Evolutionary conservation across 2,888 invertebrate genomes (phyloP).

Genomic region (Opisthograptis luteolata): DNA sequence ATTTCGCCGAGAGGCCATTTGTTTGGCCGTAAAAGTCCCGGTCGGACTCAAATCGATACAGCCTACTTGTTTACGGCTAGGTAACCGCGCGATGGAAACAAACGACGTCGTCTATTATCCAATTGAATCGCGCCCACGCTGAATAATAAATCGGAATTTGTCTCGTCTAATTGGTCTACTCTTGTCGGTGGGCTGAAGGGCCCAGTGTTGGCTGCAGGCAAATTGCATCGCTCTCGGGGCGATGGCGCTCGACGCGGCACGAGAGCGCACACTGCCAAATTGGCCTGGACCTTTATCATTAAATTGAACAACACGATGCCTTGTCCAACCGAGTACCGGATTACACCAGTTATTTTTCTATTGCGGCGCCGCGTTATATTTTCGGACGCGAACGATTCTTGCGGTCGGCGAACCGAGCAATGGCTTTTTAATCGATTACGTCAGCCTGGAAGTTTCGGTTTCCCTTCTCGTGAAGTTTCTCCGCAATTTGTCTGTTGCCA

Average conservation of each 20-base stretch:
- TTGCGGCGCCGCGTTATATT: constrained; percentile 37
- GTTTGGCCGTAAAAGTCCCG: constrained; percentile 24
- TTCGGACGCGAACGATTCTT: constrained; percentile 39
- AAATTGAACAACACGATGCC: constrained; percentile 63
- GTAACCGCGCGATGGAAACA: constrained; percentile 45
- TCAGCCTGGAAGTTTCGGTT: constrained; percentile 33
- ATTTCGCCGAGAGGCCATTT: constrained; percentile 17
- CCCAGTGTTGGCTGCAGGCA: constrained; percentile 59
- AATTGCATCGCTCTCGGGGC: constrained; percentile 67
- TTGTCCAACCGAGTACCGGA: constrained; percentile 47
- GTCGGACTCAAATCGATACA: constrained; percentile 41
- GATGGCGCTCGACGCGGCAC: constrained; percentile 56
- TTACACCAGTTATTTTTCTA: constrained; percentile 40
- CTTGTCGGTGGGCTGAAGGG: constrained; percentile 53
- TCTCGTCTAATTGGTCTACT: constrained; percentile 75
- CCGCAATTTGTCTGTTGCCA: constrained; percentile 25
- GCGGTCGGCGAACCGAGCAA: constrained; percentile 40
- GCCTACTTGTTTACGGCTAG: constrained; percentile 41
- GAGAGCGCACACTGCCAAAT: constrained; percentile 58
- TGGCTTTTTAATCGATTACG: constrained; percentile 41
- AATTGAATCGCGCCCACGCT: constrained; percentile 60
- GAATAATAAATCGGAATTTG: constrained; percentile 73
- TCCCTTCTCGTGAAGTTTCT: constrained; percentile 25
- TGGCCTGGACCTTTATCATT: constrained; percentile 66
- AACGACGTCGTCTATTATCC: constrained; percentile 56